Percentiles rank a stretch among this genome's conserved stretches.
These are phyloP conservation scores for Nesidiocoris tenuis DNA, from an alignment of 2,888 invertebrate species.

Conservation along the genomic window DNA sequence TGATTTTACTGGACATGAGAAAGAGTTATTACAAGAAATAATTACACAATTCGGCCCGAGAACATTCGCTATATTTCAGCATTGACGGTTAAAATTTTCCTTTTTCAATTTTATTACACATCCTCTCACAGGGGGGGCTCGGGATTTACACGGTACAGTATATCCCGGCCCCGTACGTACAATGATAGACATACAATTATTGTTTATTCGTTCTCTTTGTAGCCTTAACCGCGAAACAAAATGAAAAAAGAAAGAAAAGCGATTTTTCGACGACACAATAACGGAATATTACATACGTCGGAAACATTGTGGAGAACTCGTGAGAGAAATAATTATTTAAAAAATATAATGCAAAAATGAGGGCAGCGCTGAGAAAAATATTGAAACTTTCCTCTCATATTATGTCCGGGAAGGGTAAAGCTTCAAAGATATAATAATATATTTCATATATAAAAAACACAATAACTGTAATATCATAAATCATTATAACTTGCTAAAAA, in stretches of 20 bases:
- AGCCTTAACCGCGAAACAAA: background rate
- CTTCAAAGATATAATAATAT: slow-evolving; percentile 43
- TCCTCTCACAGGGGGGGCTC: background rate
- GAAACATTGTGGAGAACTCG: background rate
- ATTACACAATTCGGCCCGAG: background rate
- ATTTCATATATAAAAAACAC: slow-evolving; percentile 44
- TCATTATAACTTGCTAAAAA: slow-evolving; percentile 36
- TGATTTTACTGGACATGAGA: background rate
- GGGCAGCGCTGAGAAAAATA: background rate
- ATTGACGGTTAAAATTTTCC: background rate
- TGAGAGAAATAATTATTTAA: background rate
- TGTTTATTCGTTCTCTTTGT: background rate
- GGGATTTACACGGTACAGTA: background rate
- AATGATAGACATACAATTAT: background rate
- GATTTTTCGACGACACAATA: background rate
- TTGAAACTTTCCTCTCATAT: background rate
- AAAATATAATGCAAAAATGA: background rate
- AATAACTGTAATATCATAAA: slow-evolving; percentile 41
- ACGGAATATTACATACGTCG: background rate
- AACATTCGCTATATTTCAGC: background rate
- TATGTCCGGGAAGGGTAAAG: slow-evolving; percentile 31
- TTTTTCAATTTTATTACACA: background rate
- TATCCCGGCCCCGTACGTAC: background rate
- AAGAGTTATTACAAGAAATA: background rate
- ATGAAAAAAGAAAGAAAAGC: background rate